A percentile compares a stretch with the other conserved stretches of the same genome.
These are phyloP conservation scores for Halcyon badia DNA, from an alignment of 2,797 vertebrate genomes.

Conservation along the genomic window DNA sequence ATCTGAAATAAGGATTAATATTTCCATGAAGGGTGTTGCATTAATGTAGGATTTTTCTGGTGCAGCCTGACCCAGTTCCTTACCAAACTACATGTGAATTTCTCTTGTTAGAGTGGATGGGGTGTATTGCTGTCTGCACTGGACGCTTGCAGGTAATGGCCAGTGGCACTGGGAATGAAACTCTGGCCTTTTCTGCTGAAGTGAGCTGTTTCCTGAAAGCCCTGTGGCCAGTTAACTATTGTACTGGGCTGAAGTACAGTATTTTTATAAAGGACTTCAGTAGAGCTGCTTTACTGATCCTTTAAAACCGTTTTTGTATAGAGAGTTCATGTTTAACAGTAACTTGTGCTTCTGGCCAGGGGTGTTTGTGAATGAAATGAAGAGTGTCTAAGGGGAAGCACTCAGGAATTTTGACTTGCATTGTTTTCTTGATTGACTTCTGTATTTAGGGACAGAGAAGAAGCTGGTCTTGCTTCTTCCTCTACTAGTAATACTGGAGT, in stretches of 20 bases:
- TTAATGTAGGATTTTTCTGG: neutral
- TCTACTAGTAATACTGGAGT: neutral
- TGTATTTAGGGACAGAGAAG: conserved; percentile 20
- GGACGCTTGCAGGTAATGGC: neutral
- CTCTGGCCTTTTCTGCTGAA: conserved; percentile 1
- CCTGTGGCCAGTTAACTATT: neutral
- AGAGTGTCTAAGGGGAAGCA: neutral
- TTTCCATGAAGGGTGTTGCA: neutral
- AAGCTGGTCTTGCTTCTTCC: conserved; percentile 37
- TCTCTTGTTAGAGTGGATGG: neutral
- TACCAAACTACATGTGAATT: neutral
- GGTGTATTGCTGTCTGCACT: neutral
- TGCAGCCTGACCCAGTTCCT: neutral
- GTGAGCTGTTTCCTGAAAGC: neutral
- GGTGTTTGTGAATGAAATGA: neutral
- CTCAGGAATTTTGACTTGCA: conserved; percentile 10
- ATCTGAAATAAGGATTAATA: neutral
- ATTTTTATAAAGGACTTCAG: conserved; percentile 6
- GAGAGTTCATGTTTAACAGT: neutral
- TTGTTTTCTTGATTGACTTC: neutral
- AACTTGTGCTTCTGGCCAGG: neutral
- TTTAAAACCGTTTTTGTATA: conserved; percentile 18
- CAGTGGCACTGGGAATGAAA: neutral
- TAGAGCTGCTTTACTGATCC: neutral
- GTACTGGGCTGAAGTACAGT: neutral